Evolutionary conservation across 2,797 vertebrate genomes (phyloP), one percentile per base, ranked within the genome.

Genomic region (Rhinoraja longicauda): DNA sequence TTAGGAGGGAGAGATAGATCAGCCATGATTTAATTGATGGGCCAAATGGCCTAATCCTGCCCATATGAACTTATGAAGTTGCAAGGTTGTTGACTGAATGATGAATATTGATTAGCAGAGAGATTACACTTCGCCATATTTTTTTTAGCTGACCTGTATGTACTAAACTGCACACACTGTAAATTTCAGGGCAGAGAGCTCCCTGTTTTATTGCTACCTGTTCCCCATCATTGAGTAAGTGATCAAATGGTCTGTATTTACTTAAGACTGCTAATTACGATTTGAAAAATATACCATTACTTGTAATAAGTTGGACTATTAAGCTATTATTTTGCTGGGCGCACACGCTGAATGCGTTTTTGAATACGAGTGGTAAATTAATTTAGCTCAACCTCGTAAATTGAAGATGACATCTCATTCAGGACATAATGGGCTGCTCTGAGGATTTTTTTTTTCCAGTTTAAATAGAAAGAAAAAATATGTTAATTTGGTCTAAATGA

Each of bases 341-440:
- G 0, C 70, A 86, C 70, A 86, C 90, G 93, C 82, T 93, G 45
- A 73, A 75, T 93, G 94, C 91, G 26, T 70, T 93, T 94, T 93
- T 15, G 76, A 95, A 93, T 93, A 93, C 94, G 93, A 93, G 79
- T 94, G 93, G 15, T 78, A 93, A 93, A 94, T 95, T 94, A 95
- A 93, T 4, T 95, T 94, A 94, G 91, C 88, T 94, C 64, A 93
- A 93, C 93, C 93, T 94, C 93, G 94, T 93, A 94, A 93, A 95
- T 82, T 94, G 93, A 93, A 96, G 93, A 53, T 91, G 93, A 94
- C 36, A 4, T 92, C 73, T 93, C 94, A 94, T 94, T 95, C 94
- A 72, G 90, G 67, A 92, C 72, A 92, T 92, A 92, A 92, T 92
- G 90, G 70, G 72, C 72, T 75, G 36, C 26, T 73, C 26, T 92